Conservation (phyloP, 2,888 invertebrate species). For the Lomographa bimaculata region DNA sequence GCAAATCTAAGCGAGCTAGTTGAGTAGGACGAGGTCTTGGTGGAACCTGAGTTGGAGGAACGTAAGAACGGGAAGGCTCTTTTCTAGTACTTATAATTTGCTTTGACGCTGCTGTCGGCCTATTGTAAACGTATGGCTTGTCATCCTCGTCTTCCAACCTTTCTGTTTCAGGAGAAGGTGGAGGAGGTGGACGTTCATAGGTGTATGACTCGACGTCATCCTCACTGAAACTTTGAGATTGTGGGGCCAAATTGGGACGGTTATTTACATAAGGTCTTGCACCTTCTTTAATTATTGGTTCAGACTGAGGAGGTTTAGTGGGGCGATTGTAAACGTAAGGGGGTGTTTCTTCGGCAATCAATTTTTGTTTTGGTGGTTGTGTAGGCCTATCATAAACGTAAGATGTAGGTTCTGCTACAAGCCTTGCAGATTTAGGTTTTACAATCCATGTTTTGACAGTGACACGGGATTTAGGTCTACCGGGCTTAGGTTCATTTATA, state of each 20-base stretch:
- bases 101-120: conserved; percentile 47
- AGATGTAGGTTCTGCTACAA: conserved; percentile 55
- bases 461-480: conserved; percentile 66
- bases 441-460: conserved; percentile 76
- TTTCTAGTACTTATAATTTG: conserved; percentile 43
- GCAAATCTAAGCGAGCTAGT: conserved; percentile 44
- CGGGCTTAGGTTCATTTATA: conserved; percentile 57
- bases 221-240: conserved; percentile 32
- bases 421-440: conserved; percentile 64
- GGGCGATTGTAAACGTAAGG: conserved; percentile 55
- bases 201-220: conserved; percentile 31
- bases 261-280: conserved; percentile 46
- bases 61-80: conserved; percentile 42
- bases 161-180: conserved; percentile 20
- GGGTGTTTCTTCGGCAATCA: conserved; percentile 44
- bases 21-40: conserved; percentile 36
- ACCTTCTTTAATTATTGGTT: conserved; percentile 35
- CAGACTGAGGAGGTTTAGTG: conserved; percentile 39
- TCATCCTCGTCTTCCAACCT: conserved; percentile 25
- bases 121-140: conserved; percentile 42
- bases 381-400: conserved; percentile 56
- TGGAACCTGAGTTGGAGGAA: conserved; percentile 43
- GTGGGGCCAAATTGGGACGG: conserved; percentile 30
- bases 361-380: conserved; percentile 44
- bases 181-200: conserved; percentile 41